These are phyloP conservation scores for Brachionus angularis DNA, from an alignment of 1,140 invertebrate species.

Conservation along the genomic window DNA sequence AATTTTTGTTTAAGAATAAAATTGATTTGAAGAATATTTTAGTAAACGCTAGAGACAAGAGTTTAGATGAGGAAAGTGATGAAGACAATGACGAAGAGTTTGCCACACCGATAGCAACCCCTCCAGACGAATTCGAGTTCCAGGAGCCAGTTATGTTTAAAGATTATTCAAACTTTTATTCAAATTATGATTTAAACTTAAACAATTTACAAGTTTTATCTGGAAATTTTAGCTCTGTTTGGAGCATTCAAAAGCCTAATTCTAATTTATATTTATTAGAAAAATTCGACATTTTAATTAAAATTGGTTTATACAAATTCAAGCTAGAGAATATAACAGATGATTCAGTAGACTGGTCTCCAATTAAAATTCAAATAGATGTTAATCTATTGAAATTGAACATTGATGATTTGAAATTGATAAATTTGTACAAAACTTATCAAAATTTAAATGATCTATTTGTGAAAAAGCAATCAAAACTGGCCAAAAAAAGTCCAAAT, in stretches of 20 bases:
- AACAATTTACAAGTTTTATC: constrained; percentile 49
- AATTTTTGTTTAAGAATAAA: constrained; percentile 53
- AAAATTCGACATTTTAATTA: constrained; percentile 28
- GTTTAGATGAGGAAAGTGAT: constrained; percentile 52
- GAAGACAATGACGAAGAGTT: constrained; percentile 62
- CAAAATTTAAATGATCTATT: neutral
- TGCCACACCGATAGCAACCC: constrained; percentile 85
- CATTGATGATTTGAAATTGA: constrained; percentile 23
- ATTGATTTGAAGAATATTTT: constrained; percentile 55
- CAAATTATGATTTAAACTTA: constrained; percentile 27
- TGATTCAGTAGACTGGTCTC: too few species aligned
- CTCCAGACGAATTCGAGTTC: constrained; percentile 56
- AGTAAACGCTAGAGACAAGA: neutral
- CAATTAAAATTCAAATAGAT: neutral
- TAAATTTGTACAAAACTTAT: constrained; percentile 11
- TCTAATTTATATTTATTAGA: constrained; percentile 15
- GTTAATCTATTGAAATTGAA: constrained; percentile 19
- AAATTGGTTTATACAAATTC: too few species aligned
- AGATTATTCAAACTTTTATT: constrained; percentile 21
- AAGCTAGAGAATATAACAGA: too few species aligned
- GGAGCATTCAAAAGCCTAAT: too few species aligned
- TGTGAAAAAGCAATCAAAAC: too few species aligned
- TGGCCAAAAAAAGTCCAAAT: neutral
- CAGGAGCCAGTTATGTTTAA: constrained; percentile 36
- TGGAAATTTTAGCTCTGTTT: too few species aligned